These are phyloP conservation scores for Sussaba pulchella DNA, from an alignment of 2,888 invertebrate genomes.

Conservation along the genomic window DNA sequence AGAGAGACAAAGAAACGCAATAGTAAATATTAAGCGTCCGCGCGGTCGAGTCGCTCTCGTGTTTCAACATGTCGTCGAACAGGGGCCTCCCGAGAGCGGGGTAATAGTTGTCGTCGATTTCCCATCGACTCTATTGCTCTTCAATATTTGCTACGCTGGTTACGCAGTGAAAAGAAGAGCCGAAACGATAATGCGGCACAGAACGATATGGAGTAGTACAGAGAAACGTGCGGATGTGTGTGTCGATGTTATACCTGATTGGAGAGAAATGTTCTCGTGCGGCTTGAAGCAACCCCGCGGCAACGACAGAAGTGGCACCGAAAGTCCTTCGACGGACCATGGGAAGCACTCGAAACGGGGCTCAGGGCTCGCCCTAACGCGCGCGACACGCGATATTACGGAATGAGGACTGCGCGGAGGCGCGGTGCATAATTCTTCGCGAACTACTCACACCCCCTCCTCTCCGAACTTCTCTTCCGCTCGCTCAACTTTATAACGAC, in stretches of 20 bases:
- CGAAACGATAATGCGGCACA: conserved; percentile 9
- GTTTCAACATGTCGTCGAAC: conserved; percentile 43
- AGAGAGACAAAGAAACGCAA: conserved; percentile 55
- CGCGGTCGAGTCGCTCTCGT: conserved; percentile 60
- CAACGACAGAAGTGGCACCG: conserved; percentile 47
- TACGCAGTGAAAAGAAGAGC: not conserved
- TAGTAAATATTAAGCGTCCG: conserved; percentile 68
- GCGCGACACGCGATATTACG: conserved; percentile 13
- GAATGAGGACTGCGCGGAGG: not conserved
- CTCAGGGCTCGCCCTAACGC: conserved; percentile 56
- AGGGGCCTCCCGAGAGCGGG: conserved; percentile 38
- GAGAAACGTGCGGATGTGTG: not conserved
- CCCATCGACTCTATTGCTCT: conserved; percentile 52
- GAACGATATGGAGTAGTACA: not conserved
- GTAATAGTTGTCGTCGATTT: conserved; percentile 70
- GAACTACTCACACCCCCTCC: not conserved
- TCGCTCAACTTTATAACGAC: conserved; percentile 41
- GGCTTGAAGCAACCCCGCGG: conserved; percentile 6
- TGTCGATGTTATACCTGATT: conserved; percentile 43
- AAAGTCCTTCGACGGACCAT: conserved; percentile 78
- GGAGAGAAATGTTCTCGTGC: conserved; percentile 45
- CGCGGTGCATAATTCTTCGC: not conserved
- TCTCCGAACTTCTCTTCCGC: not conserved
- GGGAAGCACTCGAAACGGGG: conserved; percentile 80
- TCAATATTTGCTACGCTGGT: conserved; percentile 16